These are phyloP conservation scores for Bufo gargarizans DNA, from an alignment of 2,113 vertebrate species.

Conservation along the genomic window DNA sequence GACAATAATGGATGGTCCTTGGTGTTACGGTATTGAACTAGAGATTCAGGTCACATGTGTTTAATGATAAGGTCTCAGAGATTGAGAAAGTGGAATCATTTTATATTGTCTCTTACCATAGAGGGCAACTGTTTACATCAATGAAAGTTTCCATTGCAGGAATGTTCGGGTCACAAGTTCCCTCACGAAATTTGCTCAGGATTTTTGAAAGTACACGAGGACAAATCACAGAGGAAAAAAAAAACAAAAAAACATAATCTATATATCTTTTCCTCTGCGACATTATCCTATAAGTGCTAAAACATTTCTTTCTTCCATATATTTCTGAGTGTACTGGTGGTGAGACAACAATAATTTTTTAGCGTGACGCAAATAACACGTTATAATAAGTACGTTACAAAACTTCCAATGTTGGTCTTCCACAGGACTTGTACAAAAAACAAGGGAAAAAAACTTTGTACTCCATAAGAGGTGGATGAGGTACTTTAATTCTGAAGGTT, in stretches of 20 bases:
- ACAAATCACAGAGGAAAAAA: conserved; percentile 2
- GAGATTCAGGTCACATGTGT: background rate
- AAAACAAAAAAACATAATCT: background rate
- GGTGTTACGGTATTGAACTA: background rate
- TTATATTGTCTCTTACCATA: conserved; percentile 1
- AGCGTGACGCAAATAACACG: conserved; percentile 5
- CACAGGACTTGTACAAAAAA: conserved; percentile 2
- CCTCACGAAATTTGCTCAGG: conserved; percentile 27
- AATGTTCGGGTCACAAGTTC: conserved; percentile 18
- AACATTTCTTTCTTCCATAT: conserved; percentile 8
- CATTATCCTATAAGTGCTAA: conserved; percentile 29
- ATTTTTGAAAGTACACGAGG: conserved; percentile 32
- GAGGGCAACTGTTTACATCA: conserved; percentile 37
- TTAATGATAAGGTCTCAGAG: background rate
- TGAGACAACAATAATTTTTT: conserved; percentile 11
- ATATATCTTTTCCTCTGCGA: conserved; percentile 28
- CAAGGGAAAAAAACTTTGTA: conserved; percentile 1
- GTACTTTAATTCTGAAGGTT: background rate
- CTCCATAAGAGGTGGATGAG: conserved; percentile 2
- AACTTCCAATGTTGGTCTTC: conserved; percentile 30
- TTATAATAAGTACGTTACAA: background rate
- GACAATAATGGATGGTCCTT: background rate
- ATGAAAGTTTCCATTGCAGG: conserved; percentile 4
- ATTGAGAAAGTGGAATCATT: background rate
- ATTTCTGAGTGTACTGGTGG: background rate